A percentile compares a stretch with the other conserved stretches of the same genome.
These are phyloP conservation scores for Anolis sagrei DNA, from an alignment of 2,113 vertebrate species.

Conservation along the genomic window DNA sequence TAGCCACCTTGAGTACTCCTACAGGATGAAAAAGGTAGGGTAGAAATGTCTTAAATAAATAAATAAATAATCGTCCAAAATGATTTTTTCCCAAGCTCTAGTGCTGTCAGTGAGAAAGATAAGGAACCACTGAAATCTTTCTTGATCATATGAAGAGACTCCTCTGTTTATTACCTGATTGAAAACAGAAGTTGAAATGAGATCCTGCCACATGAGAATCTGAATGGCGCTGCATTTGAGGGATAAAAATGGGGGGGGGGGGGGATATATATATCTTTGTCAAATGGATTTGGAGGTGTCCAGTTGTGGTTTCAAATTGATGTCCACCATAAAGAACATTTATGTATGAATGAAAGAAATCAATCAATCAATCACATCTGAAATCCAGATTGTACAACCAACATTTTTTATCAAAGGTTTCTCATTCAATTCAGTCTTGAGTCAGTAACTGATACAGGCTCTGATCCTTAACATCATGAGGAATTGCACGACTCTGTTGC, in stretches of 20 bases:
- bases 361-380: background rate
- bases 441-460: no score
- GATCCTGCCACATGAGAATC: background rate
- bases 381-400: conserved; percentile 26
- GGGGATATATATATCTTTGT: background rate
- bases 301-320: background rate
- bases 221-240: background rate
- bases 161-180: background rate
- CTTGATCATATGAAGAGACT: background rate
- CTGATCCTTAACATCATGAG: background rate
- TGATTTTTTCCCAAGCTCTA: no score
- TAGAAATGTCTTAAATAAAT: no score
- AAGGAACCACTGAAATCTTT: background rate
- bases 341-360: background rate
- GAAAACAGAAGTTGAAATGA: background rate
- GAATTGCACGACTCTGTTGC: conserved; percentile 19
- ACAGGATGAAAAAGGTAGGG: no score
- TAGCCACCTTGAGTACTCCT: no score
- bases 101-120: background rate
- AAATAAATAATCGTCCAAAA: no score
- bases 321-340: background rate
- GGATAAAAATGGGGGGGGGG: background rate
- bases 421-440: conserved; percentile 23
- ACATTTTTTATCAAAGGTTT: conserved; percentile 17
- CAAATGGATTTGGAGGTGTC: background rate